Evolutionary conservation across 2,888 invertebrate genomes (phyloP).

Genomic region (Palloptera scutellata): DNA sequence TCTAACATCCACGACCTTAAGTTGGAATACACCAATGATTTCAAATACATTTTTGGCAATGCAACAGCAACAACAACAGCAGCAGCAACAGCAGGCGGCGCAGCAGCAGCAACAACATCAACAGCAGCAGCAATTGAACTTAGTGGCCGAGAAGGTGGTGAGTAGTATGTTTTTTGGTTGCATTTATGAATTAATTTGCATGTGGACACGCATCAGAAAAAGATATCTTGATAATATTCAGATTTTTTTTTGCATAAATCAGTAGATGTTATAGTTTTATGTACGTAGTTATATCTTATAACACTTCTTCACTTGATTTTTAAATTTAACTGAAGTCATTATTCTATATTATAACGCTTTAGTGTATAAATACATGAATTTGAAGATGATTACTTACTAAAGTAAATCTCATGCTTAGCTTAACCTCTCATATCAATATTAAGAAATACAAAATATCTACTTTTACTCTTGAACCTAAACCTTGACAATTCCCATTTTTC

Average conservation of each 20-base stretch:
- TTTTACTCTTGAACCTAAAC: too few relatives aligned
- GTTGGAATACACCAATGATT: conserved; percentile 74
- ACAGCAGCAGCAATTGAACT: conserved; percentile 55
- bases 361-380: too few relatives aligned
- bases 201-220: too few relatives aligned
- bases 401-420: too few relatives aligned
- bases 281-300: neutral
- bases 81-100: conserved; percentile 63
- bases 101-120: conserved; percentile 50
- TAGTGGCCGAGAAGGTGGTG: conserved; percentile 62
- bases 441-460: too few relatives aligned
- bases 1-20: conserved; percentile 66
- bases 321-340: too few relatives aligned
- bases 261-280: conserved; percentile 12
- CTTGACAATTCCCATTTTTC: conserved; percentile 32
- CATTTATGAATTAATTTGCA: too few relatives aligned
- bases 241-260: neutral
- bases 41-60: conserved; percentile 61
- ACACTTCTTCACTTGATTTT: too few relatives aligned
- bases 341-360: too few relatives aligned
- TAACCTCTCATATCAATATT: too few relatives aligned
- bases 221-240: too few relatives aligned
- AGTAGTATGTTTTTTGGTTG: conserved; percentile 48
- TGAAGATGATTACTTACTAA: too few relatives aligned
- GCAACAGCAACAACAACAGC: conserved; percentile 59